A percentile compares a stretch with the other conserved stretches of the same genome.
These are phyloP conservation scores for Anodontia alba DNA, from an alignment of 2,888 invertebrate species.

Conservation along the genomic window DNA sequence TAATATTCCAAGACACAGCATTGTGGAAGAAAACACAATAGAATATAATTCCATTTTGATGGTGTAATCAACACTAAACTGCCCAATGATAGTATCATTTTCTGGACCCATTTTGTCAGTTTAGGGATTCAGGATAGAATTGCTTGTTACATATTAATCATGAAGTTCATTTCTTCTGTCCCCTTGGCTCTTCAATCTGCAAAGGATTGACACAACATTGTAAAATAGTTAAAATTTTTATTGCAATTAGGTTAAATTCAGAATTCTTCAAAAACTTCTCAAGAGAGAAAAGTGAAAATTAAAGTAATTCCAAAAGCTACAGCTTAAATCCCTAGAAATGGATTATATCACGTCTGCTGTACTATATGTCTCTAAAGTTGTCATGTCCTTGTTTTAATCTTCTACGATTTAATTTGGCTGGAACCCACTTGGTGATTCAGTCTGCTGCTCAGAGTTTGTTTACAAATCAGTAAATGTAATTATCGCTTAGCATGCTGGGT, in stretches of 20 bases:
- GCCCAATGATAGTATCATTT: neutral
- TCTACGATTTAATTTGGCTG: neutral
- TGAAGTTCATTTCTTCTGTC: neutral
- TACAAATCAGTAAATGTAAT: conserved; percentile 2
- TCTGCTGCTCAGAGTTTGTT: neutral
- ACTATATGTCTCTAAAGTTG: neutral
- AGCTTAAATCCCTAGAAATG: neutral
- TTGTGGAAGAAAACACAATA: conserved; percentile 74
- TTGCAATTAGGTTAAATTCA: neutral
- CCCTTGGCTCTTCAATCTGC: neutral
- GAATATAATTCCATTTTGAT: conserved; percentile 72
- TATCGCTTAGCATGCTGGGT: too few species aligned
- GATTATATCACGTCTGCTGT: neutral
- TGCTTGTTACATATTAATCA: neutral
- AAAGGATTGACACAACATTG: too few species aligned
- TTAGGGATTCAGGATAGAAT: neutral
- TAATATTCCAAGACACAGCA: conserved; percentile 70
- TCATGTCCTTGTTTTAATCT: conserved; percentile 5
- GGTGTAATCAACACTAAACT: neutral
- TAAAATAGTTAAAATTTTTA: too few species aligned
- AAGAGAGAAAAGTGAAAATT: neutral
- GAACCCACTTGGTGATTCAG: neutral
- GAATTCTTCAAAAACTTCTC: neutral
- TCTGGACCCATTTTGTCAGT: neutral
- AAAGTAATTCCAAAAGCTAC: neutral